Evolutionary conservation across 1,140 invertebrate genomes (phyloP).

Genomic region (Schmidtea mediterranea): DNA sequence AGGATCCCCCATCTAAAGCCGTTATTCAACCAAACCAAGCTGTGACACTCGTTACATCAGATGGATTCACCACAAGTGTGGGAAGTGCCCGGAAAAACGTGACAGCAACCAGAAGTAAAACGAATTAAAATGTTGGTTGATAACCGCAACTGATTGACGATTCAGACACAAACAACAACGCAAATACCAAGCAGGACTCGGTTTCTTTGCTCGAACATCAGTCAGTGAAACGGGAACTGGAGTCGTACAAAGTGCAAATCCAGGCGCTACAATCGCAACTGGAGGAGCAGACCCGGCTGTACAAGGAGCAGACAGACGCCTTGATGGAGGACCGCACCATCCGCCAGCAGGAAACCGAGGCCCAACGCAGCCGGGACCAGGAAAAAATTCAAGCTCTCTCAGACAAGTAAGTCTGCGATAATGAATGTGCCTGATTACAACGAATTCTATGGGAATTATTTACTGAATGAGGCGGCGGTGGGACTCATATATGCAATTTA

Average conservation of each 20-base stretch:
- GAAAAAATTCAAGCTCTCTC: conserved; percentile 23
- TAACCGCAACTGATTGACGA: too few species aligned
- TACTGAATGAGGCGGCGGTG: too few species aligned
- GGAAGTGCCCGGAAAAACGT: too few species aligned
- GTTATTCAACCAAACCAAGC: conserved; percentile 16
- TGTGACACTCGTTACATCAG: too few species aligned
- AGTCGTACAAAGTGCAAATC: conserved; percentile 16
- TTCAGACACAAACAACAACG: too few species aligned
- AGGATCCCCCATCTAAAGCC: conserved; percentile 23
- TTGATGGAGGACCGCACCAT: conserved; percentile 21
- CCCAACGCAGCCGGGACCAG: conserved; percentile 19
- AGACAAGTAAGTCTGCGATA: conserved; percentile 22
- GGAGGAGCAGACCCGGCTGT: conserved; percentile 21
- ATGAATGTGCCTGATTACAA: too few species aligned
- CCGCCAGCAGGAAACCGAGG: conserved; percentile 22
- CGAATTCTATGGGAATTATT: too few species aligned
- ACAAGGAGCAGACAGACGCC: conserved; percentile 22
- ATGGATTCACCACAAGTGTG: too few species aligned
- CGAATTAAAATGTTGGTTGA: not conserved
- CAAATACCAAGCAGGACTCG: not conserved
- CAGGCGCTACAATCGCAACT: conserved; percentile 23
- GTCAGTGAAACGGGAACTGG: not conserved
- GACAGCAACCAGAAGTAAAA: not conserved
- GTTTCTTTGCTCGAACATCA: not conserved
- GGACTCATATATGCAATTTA: too few species aligned